Evolutionary conservation across 1,140 invertebrate genomes (phyloP), one percentile per base, ranked within the genome.

Genomic region (Scylla paramamosain): DNA sequence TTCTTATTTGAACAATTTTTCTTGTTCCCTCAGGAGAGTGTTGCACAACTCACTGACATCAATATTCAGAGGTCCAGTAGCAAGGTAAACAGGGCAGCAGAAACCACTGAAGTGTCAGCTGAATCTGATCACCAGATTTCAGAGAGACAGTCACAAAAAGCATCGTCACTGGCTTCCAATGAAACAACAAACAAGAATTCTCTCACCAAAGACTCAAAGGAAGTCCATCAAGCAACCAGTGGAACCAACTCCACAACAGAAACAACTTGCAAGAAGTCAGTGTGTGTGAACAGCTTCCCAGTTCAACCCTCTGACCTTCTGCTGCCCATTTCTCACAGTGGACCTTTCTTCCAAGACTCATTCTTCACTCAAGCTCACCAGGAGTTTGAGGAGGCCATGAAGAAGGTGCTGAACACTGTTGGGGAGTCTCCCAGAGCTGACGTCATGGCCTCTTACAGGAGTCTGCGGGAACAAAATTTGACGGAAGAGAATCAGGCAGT

Each of bases 401-500:
- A 95, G 77, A 86, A 91, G 45, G 67, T 95, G 28, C 6, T 95
- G 67, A 46, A 87, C 6, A 59, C 82, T 0, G 67, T 39, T 28
- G 90, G 67, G 28, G 59, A 91, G 16, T 39, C 28, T 77, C 31
- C 45, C 52, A 48, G 0, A 4, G 32, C 39, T 16, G 89, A 95
- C 28, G 39, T 84, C 2, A 84, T 87, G 77, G 52, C 77, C 45
- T 87, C 39, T 31, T 95, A 95, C 82, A 91, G 94, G 87, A 84
- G 90, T 67, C 48, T 95, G 46, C n/a, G 94, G 86, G 90, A 95
- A 87, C 77, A 82, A 52, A 39, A 95, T 20, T 67, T 92, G 77
- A 86, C 45, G 28, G 95, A 95, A n/a, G 95, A 96, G 89, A 95
- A 94, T 88, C 95, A 96, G 46, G 95, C 95, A 31, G 91, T 95